Evolutionary conservation across 2,797 vertebrate genomes (phyloP), one percentile per base, ranked within the genome.

Genomic region (Taenioides sp.): DNA sequence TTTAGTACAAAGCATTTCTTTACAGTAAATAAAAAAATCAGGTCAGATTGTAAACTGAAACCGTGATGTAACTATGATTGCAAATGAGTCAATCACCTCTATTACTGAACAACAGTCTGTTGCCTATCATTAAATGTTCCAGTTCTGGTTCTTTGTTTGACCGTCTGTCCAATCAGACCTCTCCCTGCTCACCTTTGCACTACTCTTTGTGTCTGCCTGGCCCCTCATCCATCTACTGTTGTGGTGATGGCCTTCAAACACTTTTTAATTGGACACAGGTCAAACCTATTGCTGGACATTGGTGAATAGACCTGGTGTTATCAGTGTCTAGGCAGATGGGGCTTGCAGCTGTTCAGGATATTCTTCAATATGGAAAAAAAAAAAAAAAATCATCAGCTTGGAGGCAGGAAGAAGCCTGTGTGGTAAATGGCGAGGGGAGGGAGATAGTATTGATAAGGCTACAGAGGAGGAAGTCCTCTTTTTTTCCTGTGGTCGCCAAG

Each of bases 181-280:
- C 22, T 25, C 22, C 10, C 22, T 28, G 67, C 70, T 82, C 77
- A 81, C 76, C 78, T 78, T 75, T 70, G 72, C 18, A 18, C 60
- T 60, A 37, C 74, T 80, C 76, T 74, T 58, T 80, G 49, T 20
- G 23, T 78, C 77, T 72, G 70, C 70, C 69, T 62, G 68, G 69
- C 76, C 80, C 67, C 64, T 69, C 70, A 85, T 83, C 72, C 60
- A 75, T 85, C 73, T 80, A 68, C 70, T 67, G 64, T 81, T 82
- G 77, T 83, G 72, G 76, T 73, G 65, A 71, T 67, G 75, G 82
- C 86, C 71, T 84, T 87, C 71, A 84, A 88, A 84, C 77, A 72
- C 77, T 72, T 75, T 82, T 64, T 82, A 91, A 91, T 90, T 91
- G 87, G 85, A 77, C 77, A 59, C 65, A 84, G 80, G 82, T 90